These are phyloP conservation scores for Willisornis vidua DNA, from an alignment of 2,113 vertebrate species.

Conservation along the genomic window DNA sequence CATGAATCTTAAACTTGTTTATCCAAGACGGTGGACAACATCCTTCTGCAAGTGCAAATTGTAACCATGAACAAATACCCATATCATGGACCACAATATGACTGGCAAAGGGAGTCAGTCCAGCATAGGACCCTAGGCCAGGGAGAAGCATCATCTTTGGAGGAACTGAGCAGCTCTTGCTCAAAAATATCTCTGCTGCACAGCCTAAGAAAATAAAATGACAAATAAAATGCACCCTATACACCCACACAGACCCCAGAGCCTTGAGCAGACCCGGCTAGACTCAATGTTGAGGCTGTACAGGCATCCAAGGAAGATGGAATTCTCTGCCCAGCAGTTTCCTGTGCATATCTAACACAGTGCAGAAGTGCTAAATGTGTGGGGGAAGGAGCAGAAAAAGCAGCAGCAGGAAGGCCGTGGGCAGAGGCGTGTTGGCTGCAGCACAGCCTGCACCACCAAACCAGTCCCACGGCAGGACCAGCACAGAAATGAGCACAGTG, in stretches of 20 bases:
- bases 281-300: neutral
- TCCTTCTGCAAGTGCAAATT: neutral
- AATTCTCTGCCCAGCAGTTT: neutral
- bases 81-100: fast-evolving
- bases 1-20: neutral
- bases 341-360: neutral
- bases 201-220: neutral
- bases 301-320: neutral
- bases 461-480: neutral
- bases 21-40: neutral
- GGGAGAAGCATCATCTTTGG: neutral
- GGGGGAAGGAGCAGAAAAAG: neutral
- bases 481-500: neutral
- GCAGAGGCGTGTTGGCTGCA: neutral
- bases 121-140: fast-evolving
- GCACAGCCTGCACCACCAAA: neutral
- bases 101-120: neutral
- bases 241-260: neutral
- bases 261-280: neutral
- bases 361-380: neutral
- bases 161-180: neutral
- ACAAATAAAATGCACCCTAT: neutral
- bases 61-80: fast-evolving
- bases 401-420: neutral
- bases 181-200: neutral